phyloP scores from a whole-genome alignment of 2,797 vertebrate genomes.

The Brachyalestes nurse region DNA sequence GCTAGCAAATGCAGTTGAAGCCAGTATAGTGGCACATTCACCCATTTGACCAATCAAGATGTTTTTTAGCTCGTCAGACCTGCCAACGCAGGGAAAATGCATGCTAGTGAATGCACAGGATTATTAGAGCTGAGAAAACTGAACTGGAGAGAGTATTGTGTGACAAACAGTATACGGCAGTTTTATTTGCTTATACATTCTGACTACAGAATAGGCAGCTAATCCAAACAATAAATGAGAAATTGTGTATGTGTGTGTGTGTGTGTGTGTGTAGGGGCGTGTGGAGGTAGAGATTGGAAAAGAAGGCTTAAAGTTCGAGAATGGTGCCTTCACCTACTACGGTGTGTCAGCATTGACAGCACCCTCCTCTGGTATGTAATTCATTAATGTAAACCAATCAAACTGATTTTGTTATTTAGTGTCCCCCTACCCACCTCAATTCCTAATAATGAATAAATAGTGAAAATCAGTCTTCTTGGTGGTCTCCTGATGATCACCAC shows the following conservation, averaged over 20 bases:
- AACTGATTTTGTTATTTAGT: not conserved
- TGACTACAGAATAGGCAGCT: too few relatives aligned
- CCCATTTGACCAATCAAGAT: too few relatives aligned
- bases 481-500: not conserved
- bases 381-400: not conserved
- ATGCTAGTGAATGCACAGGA: too few relatives aligned
- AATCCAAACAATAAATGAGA: not conserved
- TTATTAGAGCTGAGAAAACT: too few relatives aligned
- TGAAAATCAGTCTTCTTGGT: not conserved
- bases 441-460: not conserved
- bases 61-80: too few relatives aligned
- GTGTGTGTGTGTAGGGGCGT: constrained; percentile 78
- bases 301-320: constrained; percentile 92
- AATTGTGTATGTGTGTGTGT: constrained; percentile 24
- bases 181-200: too few relatives aligned
- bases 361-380: constrained; percentile 83
- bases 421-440: not conserved
- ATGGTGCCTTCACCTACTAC: constrained; percentile 92
- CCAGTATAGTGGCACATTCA: too few relatives aligned
- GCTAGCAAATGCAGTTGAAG: too few relatives aligned
- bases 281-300: constrained; percentile 95
- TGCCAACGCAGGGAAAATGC: too few relatives aligned
- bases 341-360: constrained; percentile 86
- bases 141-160: too few relatives aligned
- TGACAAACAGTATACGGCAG: too few relatives aligned